These are phyloP conservation scores for Drosophila sulfurigaster DNA, from an alignment of 1,140 invertebrate genomes.

Conservation along the genomic window DNA sequence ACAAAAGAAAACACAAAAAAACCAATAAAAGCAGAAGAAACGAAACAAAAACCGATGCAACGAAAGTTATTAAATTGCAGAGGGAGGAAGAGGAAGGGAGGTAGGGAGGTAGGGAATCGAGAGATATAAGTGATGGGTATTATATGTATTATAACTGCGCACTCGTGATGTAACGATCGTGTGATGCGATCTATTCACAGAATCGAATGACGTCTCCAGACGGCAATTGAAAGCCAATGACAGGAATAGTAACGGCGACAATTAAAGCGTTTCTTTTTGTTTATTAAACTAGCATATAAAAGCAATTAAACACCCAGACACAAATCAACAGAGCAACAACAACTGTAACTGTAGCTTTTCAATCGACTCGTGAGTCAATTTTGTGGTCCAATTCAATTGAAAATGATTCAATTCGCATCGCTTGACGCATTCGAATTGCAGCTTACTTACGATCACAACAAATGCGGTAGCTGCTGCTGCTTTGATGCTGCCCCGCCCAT, in stretches of 20 bases:
- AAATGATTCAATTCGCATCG: slow-evolving; percentile 54
- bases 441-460: slow-evolving; percentile 4
- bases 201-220: slow-evolving; percentile 5
- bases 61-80: slow-evolving; percentile 1
- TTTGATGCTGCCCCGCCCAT: neutral
- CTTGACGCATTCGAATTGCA: slow-evolving; percentile 68
- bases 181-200: slow-evolving; percentile 9
- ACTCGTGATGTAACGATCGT: slow-evolving; percentile 6
- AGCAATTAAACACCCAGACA: slow-evolving; percentile 14
- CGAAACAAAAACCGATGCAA: slow-evolving; percentile 19
- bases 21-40: slow-evolving; percentile 14
- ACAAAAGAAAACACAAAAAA: slow-evolving; percentile 16
- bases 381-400: slow-evolving; percentile 55
- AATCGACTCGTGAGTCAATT: slow-evolving; percentile 29
- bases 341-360: slow-evolving; percentile 7
- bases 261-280: neutral
- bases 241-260: slow-evolving; percentile 12
- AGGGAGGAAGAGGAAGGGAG: no score
- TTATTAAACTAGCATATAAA: slow-evolving; percentile 5
- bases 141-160: neutral
- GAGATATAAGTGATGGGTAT: neutral
- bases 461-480: neutral
- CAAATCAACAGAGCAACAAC: neutral
- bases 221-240: slow-evolving; percentile 22
- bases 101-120: neutral